Evolutionary conservation across 2,113 vertebrate species (phyloP).

Genomic region (Nibea coibor): DNA sequence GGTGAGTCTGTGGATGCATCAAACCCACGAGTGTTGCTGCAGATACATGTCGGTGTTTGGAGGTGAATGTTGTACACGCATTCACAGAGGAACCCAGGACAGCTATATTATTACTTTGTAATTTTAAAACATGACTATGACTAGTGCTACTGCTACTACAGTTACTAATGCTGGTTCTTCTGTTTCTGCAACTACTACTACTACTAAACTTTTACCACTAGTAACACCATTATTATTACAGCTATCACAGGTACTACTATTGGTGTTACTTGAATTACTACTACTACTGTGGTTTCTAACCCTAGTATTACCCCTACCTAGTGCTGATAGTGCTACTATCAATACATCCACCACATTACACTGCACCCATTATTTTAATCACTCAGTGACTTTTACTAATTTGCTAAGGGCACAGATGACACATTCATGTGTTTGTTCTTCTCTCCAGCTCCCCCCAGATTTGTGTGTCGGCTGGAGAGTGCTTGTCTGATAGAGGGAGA

Average conservation of each 20-base stretch:
- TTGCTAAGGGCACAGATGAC: not conserved
- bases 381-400: not conserved
- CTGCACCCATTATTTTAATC: too few relatives aligned
- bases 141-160: too few relatives aligned
- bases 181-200: not conserved
- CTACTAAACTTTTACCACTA: not conserved
- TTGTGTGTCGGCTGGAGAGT: slow-evolving; percentile 90
- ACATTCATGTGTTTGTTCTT: slow-evolving; percentile 11
- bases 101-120: not conserved
- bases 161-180: not conserved
- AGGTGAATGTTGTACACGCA: not conserved
- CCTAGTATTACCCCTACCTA: not conserved
- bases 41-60: not conserved
- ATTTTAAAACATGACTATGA: not conserved
- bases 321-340: not conserved
- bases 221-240: not conserved
- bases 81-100: not conserved
- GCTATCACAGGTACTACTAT: not conserved
- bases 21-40: not conserved
- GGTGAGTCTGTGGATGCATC: slow-evolving; percentile 80
- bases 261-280: not conserved
- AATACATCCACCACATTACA: not conserved
- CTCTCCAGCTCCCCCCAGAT: slow-evolving; percentile 90
- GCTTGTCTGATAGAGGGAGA: slow-evolving; percentile 89
- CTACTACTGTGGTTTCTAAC: slow-evolving; percentile 1